Evolutionary conservation across 2,113 vertebrate species (phyloP).

Genomic region (Catharus fuscescens): DNA sequence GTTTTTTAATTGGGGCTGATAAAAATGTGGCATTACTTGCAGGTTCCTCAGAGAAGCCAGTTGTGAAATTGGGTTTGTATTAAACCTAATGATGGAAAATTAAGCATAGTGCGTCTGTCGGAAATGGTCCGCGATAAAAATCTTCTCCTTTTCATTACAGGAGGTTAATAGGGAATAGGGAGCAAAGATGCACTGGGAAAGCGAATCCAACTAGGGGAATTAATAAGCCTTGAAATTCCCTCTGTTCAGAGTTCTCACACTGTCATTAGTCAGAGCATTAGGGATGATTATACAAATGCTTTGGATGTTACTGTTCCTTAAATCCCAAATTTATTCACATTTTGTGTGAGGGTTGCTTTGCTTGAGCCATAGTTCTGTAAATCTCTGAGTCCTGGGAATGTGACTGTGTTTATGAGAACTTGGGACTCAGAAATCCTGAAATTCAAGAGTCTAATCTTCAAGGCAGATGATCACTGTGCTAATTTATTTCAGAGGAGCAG

Average conservation of each 20-base stretch:
- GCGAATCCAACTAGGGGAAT: constrained; percentile 71
- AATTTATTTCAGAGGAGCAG: not conserved
- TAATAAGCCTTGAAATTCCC: constrained; percentile 83
- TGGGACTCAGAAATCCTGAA: not conserved
- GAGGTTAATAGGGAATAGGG: constrained; percentile 78
- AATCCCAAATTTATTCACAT: constrained; percentile 67
- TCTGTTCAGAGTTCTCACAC: constrained; percentile 69
- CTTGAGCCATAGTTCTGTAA: constrained; percentile 32
- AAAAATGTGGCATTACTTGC: constrained; percentile 74
- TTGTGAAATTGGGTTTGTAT: constrained; percentile 83
- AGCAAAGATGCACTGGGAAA: constrained; percentile 69
- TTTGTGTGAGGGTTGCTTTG: constrained; percentile 32
- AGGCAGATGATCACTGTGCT: not conserved
- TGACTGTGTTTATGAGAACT: not conserved
- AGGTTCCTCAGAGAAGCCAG: constrained; percentile 75
- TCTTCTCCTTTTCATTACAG: constrained; percentile 69
- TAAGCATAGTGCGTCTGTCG: constrained; percentile 74
- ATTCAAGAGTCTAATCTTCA: not conserved
- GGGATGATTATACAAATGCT: constrained; percentile 72
- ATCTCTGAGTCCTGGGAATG: not conserved
- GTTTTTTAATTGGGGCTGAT: constrained; percentile 79
- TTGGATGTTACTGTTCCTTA: constrained; percentile 65
- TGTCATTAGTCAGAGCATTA: constrained; percentile 70
- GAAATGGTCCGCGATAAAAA: constrained; percentile 75
- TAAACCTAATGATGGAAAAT: constrained; percentile 81